Evolutionary conservation across 2,797 vertebrate species (phyloP).

Genomic region (Cyprinella venusta): DNA sequence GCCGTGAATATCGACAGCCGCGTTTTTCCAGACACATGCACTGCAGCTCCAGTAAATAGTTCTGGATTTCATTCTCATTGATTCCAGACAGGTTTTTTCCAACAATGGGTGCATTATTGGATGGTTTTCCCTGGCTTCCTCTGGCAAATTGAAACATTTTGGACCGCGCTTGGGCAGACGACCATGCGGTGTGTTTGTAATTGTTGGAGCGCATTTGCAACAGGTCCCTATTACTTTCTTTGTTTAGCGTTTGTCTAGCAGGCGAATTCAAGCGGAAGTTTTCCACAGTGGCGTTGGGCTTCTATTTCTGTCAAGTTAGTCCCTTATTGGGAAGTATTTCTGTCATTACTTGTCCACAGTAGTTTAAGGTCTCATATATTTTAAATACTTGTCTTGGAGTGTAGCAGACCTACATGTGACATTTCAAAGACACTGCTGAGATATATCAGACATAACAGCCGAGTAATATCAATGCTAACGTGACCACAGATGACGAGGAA

Average conservation of each 20-base stretch:
- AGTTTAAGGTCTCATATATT: constrained; percentile 12
- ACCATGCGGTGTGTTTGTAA: constrained; percentile 66
- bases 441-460: constrained; percentile 51
- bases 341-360: constrained; percentile 20
- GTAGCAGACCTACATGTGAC: constrained; percentile 25
- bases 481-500: constrained; percentile 58
- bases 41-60: constrained; percentile 23
- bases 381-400: background rate
- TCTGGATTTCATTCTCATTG: constrained; percentile 59
- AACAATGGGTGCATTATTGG: constrained; percentile 72
- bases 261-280: constrained; percentile 32
- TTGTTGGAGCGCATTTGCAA: constrained; percentile 64
- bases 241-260: constrained; percentile 53
- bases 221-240: constrained; percentile 67
- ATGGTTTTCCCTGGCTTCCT: constrained; percentile 66
- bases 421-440: constrained; percentile 64
- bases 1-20: background rate
- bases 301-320: constrained; percentile 19
- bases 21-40: constrained; percentile 1
- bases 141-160: constrained; percentile 63
- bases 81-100: constrained; percentile 53
- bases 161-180: constrained; percentile 60
- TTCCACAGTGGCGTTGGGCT: constrained; percentile 26
- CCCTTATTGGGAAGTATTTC: constrained; percentile 15
- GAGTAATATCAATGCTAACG: constrained; percentile 59